Conservation (phyloP, 2,888 invertebrate genomes). For the Lepidocyrtoides sp. region DNA sequence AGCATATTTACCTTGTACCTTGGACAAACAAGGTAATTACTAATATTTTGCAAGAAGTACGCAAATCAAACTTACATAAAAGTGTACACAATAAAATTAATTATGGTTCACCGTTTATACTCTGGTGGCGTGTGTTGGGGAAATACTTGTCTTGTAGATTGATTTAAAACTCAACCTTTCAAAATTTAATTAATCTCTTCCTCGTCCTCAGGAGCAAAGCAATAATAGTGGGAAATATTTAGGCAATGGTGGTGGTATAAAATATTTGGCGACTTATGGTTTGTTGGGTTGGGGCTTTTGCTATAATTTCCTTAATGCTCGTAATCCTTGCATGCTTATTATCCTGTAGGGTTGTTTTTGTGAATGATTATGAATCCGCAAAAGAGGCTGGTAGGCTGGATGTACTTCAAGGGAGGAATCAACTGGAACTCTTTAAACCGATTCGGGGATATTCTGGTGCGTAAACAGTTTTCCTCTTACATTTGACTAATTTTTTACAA, state of each 20-base stretch:
- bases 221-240: too few species aligned
- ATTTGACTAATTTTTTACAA: too few species aligned
- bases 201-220: too few species aligned
- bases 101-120: background rate
- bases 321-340: too few species aligned
- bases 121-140: too few species aligned
- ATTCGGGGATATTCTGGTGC: constrained; percentile 81
- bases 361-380: constrained; percentile 81
- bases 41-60: too few species aligned
- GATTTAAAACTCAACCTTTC: too few species aligned
- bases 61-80: too few species aligned
- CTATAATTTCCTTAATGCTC: background rate
- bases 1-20: constrained; percentile 81
- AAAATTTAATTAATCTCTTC: too few species aligned
- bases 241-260: too few species aligned
- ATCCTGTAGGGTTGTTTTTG: constrained; percentile 80
- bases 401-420: constrained; percentile 81
- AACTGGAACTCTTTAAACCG: constrained; percentile 77
- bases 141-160: too few species aligned
- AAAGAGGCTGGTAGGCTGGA: constrained; percentile 82
- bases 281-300: background rate
- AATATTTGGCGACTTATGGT: background rate
- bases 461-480: too few species aligned
- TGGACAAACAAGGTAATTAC: constrained; percentile 80
- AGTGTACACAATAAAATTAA: background rate